phyloP scores from a whole-genome alignment of 2,888 invertebrate species.

The Parapristionchus giblindavisi region DNA sequence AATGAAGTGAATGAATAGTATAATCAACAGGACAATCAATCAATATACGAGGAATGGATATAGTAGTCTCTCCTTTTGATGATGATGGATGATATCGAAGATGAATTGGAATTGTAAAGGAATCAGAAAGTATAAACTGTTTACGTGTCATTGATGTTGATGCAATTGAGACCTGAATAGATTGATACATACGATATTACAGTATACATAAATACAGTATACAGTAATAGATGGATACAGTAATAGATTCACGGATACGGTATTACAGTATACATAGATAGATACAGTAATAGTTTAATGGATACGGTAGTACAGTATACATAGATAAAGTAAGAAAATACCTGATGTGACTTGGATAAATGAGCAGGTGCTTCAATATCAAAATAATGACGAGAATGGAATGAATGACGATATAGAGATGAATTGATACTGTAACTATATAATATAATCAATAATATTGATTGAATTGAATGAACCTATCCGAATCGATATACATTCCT shows the following conservation, averaged over 20 bases:
- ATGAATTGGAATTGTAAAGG: constrained; percentile 29
- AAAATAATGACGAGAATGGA: constrained; percentile 28
- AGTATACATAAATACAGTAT: not conserved
- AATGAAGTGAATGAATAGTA: constrained; percentile 13
- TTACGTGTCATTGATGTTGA: constrained; percentile 23
- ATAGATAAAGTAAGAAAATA: not conserved
- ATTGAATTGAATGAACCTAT: constrained; percentile 22
- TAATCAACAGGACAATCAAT: constrained; percentile 33
- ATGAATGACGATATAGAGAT: constrained; percentile 6
- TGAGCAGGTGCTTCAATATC: constrained; percentile 35
- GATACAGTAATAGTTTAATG: not conserved
- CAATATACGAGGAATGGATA: constrained; percentile 16
- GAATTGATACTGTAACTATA: constrained; percentile 34
- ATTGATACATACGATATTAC: not conserved
- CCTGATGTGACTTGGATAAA: constrained; percentile 13
- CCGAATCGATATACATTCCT: constrained; percentile 35
- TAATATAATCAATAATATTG: constrained; percentile 5
- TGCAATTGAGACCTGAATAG: constrained; percentile 15
- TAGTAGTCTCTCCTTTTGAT: not conserved
- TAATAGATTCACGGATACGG: not conserved
- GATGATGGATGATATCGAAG: constrained; percentile 30
- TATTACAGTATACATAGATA: not conserved
- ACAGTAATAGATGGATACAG: not conserved
- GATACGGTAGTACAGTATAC: not conserved
- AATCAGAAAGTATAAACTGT: constrained; percentile 25